Evolutionary conservation across 2,113 vertebrate genomes (phyloP).

Genomic region (Marmota monax): DNA sequence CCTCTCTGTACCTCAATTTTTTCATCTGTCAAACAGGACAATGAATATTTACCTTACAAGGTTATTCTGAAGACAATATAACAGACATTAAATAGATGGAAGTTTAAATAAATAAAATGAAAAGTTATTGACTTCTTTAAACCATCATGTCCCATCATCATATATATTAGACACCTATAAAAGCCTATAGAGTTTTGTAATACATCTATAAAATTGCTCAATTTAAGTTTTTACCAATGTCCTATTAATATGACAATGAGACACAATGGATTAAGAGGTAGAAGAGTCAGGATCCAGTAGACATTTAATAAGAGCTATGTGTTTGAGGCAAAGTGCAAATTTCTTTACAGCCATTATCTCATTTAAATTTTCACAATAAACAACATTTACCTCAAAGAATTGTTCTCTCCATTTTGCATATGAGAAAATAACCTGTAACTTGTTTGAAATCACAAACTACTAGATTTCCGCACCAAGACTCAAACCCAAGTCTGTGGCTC

Average conservation of each 20-base stretch:
- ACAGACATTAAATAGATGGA: neutral
- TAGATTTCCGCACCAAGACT: slow-evolving; percentile 5
- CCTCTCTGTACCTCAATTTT: neutral
- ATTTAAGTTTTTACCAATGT: no score
- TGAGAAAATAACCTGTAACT: neutral
- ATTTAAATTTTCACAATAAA: slow-evolving; percentile 43
- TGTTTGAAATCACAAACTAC: slow-evolving; percentile 43
- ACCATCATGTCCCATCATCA: no score
- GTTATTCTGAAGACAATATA: neutral
- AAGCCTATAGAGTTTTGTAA: no score
- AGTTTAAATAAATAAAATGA: slow-evolving; percentile 13
- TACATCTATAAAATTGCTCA: no score
- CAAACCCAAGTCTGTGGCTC: neutral
- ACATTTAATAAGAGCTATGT: slow-evolving; percentile 7
- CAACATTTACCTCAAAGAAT: neutral
- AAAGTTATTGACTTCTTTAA: neutral
- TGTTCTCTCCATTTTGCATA: slow-evolving; percentile 12
- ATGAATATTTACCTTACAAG: neutral
- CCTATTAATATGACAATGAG: no score
- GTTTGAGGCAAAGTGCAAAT: neutral
- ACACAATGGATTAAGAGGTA: neutral
- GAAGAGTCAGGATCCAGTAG: slow-evolving; percentile 10
- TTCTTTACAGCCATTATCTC: neutral
- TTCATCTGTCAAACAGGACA: neutral
- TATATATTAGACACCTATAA: no score